A percentile compares a stretch with the other conserved stretches of the same genome.
Evolutionary conservation across 2,888 invertebrate species (phyloP).

Genomic region (Acanthosepion pharaonis): DNA sequence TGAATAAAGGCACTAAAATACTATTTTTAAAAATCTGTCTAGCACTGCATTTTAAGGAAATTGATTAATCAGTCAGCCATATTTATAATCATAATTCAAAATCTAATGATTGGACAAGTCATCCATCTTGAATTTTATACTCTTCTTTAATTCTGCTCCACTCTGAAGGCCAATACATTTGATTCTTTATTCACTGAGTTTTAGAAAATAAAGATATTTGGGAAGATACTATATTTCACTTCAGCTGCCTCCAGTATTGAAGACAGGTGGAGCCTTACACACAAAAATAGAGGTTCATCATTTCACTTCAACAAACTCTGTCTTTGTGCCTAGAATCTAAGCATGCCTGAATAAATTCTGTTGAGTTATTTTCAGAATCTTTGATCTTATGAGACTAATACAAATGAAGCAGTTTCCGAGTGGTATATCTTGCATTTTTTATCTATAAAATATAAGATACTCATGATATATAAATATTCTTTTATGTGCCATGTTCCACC

Average conservation of each 20-base stretch:
- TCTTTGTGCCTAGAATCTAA: background rate
- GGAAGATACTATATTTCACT: background rate
- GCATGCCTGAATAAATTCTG: background rate
- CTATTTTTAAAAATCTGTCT: conserved; percentile 8
- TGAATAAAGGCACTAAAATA: background rate
- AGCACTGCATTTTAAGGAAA: background rate
- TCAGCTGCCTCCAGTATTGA: background rate
- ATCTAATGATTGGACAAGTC: background rate
- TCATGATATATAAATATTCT: background rate
- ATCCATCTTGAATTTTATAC: background rate
- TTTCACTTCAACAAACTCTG: background rate
- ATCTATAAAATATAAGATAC: background rate
- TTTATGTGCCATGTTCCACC: no score
- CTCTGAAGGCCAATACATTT: background rate
- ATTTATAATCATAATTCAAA: background rate
- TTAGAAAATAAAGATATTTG: background rate
- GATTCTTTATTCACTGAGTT: background rate
- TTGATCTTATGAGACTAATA: background rate
- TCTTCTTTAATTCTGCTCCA: background rate
- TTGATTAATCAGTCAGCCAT: background rate
- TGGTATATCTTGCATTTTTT: background rate
- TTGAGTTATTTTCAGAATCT: background rate
- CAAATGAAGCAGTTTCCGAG: background rate
- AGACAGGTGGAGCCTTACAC: background rate
- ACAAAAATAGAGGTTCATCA: background rate